These are phyloP conservation scores for Nomia melanderi DNA, from an alignment of 1,140 invertebrate species.

Conservation along the genomic window DNA sequence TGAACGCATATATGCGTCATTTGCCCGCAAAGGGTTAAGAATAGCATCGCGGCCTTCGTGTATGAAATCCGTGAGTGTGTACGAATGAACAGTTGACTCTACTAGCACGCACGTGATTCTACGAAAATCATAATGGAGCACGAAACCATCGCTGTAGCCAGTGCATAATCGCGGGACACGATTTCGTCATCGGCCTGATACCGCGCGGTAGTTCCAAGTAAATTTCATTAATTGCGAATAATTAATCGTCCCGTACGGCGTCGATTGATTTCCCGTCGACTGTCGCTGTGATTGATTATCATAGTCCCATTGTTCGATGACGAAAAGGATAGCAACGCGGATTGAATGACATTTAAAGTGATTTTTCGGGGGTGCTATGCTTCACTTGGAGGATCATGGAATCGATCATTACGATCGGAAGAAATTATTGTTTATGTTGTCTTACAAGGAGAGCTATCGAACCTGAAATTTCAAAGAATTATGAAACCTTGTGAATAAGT, in stretches of 20 bases:
- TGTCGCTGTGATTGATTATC: neutral
- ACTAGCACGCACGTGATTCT: conserved; percentile 32
- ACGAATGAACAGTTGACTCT: neutral
- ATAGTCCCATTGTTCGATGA: conserved; percentile 7
- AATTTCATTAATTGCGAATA: conserved; percentile 16
- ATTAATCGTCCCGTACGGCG: conserved; percentile 6
- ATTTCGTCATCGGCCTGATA: conserved; percentile 35
- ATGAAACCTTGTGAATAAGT: too few relatives aligned
- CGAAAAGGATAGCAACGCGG: neutral
- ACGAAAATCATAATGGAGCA: conserved; percentile 35
- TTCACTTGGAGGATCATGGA: neutral
- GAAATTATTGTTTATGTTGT: too few relatives aligned
- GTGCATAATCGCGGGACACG: conserved; percentile 30
- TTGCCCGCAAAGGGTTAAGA: conserved; percentile 43
- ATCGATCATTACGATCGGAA: neutral
- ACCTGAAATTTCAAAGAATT: too few relatives aligned
- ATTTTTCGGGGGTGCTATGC: neutral
- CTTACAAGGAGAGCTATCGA: too few relatives aligned
- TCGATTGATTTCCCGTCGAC: conserved; percentile 5
- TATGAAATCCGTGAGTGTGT: conserved; percentile 1
- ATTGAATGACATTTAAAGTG: conserved; percentile 10
- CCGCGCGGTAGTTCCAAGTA: neutral
- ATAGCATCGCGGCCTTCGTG: conserved; percentile 53
- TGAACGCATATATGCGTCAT: too few relatives aligned
- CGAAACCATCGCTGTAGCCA: neutral